phyloP scores from a whole-genome alignment of 2,888 invertebrate genomes.

The Eupithecia abbreviata region DNA sequence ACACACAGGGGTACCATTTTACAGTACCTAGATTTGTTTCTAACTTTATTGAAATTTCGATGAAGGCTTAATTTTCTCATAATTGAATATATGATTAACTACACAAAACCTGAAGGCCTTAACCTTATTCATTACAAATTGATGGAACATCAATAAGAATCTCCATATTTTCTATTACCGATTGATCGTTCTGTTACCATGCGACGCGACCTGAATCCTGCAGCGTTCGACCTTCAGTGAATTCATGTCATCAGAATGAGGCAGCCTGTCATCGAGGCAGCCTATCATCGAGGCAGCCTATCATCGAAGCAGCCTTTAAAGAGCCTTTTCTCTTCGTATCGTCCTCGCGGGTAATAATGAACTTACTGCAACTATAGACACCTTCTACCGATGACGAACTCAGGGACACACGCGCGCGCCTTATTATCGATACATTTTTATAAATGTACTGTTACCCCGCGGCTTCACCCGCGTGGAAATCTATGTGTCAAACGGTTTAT shows the following conservation, averaged over 20 bases:
- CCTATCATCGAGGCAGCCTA: background rate
- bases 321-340: background rate
- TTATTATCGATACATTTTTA: background rate
- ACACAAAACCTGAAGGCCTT: background rate
- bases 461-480: too few relatives aligned
- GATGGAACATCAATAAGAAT: background rate
- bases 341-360: background rate
- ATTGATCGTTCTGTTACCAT: background rate
- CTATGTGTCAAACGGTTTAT: too few relatives aligned
- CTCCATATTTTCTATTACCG: background rate
- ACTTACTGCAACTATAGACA: background rate
- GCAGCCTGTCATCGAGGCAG: background rate
- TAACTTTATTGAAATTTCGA: too few relatives aligned
- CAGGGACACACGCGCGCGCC: background rate
- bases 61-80: too few relatives aligned
- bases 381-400: background rate
- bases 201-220: background rate
- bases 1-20: too few relatives aligned
- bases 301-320: background rate
- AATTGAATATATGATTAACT: background rate
- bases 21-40: too few relatives aligned
- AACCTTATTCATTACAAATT: background rate
- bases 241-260: background rate
- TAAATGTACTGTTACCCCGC: too few relatives aligned
- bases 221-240: background rate